These are phyloP conservation scores for Elysia crispata DNA, from an alignment of 2,888 invertebrate species.

Conservation along the genomic window DNA sequence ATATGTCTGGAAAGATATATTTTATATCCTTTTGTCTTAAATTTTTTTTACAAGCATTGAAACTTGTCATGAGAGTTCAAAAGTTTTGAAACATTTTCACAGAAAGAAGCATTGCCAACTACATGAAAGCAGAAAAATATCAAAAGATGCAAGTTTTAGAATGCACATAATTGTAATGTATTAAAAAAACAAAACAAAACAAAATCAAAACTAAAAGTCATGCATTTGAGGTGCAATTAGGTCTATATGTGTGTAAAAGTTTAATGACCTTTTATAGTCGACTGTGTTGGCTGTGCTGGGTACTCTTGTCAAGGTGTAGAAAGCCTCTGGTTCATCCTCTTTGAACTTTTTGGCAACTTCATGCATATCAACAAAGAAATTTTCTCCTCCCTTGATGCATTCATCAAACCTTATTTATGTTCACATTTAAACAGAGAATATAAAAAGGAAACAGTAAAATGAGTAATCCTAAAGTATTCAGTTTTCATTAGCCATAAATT, in stretches of 20 bases:
- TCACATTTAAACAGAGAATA: no score
- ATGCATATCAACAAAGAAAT: slow-evolving; percentile 61
- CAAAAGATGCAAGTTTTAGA: background rate
- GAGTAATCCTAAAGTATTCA: background rate
- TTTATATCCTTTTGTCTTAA: no score
- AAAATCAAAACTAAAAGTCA: no score
- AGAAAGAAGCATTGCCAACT: background rate
- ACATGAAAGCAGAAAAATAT: background rate
- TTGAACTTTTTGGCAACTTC: slow-evolving; percentile 60
- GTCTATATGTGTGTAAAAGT: no score
- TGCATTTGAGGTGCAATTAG: no score
- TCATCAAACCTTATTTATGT: slow-evolving; percentile 58
- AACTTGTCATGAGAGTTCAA: no score
- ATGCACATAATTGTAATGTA: background rate
- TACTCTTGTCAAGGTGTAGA: slow-evolving; percentile 54
- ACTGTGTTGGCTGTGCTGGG: slow-evolving; percentile 68
- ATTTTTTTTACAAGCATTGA: no score
- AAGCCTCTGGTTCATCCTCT: slow-evolving; percentile 54
- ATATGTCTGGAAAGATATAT: no score
- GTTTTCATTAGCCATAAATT: no score
- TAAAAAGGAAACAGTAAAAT: background rate
- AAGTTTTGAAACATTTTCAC: no score
- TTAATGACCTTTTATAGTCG: slow-evolving; percentile 55
- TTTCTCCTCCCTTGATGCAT: slow-evolving; percentile 61
- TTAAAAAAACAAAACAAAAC: background rate